Conservation (phyloP, 1,140 invertebrate genomes). For the Pseudoatta argentina region DNA sequence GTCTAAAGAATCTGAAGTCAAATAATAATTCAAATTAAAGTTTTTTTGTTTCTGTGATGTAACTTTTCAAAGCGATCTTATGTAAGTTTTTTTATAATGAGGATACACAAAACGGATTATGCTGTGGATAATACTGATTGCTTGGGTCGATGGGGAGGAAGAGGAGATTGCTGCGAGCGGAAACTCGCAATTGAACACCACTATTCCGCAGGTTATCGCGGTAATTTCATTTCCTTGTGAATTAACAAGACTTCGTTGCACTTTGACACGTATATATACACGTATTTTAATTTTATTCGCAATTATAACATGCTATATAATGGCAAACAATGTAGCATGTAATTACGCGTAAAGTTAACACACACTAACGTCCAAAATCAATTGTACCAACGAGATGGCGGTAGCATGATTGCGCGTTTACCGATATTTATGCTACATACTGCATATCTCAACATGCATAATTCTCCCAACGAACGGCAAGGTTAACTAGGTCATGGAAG, state of each 20-base stretch:
- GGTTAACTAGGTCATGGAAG: constrained; percentile 45
- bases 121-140: constrained; percentile 35
- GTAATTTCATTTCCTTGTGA: constrained; percentile 15
- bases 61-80: constrained; percentile 26
- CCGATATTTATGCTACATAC: constrained; percentile 45
- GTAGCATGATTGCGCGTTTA: constrained; percentile 42
- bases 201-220: background rate
- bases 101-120: constrained; percentile 54
- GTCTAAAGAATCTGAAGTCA: background rate
- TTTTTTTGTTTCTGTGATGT: background rate
- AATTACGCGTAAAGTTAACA: constrained; percentile 8
- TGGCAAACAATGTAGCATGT: background rate
- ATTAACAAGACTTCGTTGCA: background rate
- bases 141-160: background rate
- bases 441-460: constrained; percentile 51
- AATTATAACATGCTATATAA: background rate
- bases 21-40: background rate
- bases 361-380: constrained; percentile 12
- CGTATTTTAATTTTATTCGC: background rate
- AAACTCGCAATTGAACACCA: constrained; percentile 8
- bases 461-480: constrained; percentile 41
- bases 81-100: constrained; percentile 45
- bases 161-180: background rate
- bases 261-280: background rate
- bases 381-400: constrained; percentile 31